Percentiles rank a stretch among this genome's conserved stretches.
These are phyloP conservation scores for Drosophila antonietae DNA, from an alignment of 2,888 invertebrate genomes.

Conservation along the genomic window DNA sequence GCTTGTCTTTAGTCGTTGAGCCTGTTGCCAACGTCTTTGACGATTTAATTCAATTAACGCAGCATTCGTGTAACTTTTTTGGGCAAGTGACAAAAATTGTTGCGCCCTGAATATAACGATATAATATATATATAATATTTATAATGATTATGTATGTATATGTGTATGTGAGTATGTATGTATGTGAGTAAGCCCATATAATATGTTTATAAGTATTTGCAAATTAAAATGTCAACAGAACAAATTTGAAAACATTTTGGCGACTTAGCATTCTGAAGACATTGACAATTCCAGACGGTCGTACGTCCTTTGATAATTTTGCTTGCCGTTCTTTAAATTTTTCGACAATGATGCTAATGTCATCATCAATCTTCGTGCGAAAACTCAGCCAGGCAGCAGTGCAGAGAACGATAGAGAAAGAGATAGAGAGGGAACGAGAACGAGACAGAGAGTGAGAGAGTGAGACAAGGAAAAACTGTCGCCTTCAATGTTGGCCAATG, in stretches of 20 bases:
- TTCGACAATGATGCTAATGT: constrained; percentile 83
- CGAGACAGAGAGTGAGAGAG: constrained; percentile 4
- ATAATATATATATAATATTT: background rate
- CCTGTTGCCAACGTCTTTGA: constrained; percentile 52
- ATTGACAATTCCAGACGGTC: constrained; percentile 45
- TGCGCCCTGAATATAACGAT: constrained; percentile 31
- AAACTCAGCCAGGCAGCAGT: constrained; percentile 57
- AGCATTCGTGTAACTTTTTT: constrained; percentile 57
- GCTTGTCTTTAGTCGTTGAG: constrained; percentile 18
- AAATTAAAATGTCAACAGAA: constrained; percentile 83
- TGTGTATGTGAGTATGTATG: background rate
- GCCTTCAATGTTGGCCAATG: constrained; percentile 55
- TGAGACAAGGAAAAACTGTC: constrained; percentile 45
- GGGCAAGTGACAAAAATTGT: constrained; percentile 64
- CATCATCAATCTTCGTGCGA: constrained; percentile 83
- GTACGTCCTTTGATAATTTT: constrained; percentile 63
- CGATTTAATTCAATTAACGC: constrained; percentile 78
- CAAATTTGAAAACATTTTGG: constrained; percentile 79
- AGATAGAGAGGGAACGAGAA: constrained; percentile 3
- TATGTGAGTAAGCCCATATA: constrained; percentile 4
- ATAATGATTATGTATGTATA: background rate
- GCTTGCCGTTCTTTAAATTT: constrained; percentile 58
- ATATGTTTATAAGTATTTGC: constrained; percentile 64
- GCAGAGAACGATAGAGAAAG: constrained; percentile 23
- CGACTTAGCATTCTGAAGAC: constrained; percentile 35